Base-by-base conservation (phyloP, 1,140 invertebrate species). In the Drosophila azteca region DNA sequence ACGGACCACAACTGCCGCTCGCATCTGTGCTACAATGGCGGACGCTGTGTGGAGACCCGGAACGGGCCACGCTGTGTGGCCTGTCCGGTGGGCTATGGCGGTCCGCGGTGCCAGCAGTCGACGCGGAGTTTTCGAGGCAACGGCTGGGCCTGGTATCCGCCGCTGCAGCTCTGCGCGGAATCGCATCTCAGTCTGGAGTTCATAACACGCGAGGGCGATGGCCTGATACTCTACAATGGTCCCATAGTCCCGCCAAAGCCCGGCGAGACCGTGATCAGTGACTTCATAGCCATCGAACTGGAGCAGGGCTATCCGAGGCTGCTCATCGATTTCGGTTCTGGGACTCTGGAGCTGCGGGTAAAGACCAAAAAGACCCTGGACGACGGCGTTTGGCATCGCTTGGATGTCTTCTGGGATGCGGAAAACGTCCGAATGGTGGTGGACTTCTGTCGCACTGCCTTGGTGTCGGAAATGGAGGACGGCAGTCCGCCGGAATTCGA, bases 141-240 rank as follows among this genome's bases (percentile, higher is more conserved):
- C 50, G 94, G 94, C 3, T 95, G 93, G 93, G 94, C 95, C 3
- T 95, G 95, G 93, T 95, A 95, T 90, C 93, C 94, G 11, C 92
- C 95, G 0, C 90, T 96, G 2, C 93, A 94, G 45, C 94, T 95
- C 84, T 96, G 95, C 90, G 93, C 94, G 51, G 93, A 94, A 17
- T 95, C 95, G 22, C 94, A 94, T 74, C 91, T 95, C 11, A 95
- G 94, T 63, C 79, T 96, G n/a, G 95, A 96, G 89, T 95, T 96
- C 77, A 93, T 95, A 20, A 95, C 95, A 0, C 91, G 92, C 35
- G 92, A 93, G 65, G 91, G 92, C n/a, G 93, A 95, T 77, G 95
- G 95, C 2, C 90, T 95, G 6, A 90, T 96, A 24, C 92, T 96
- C 11, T 96, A 96, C 90, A 95, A 95, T 78, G 95, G 95, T 39